phyloP scores from a whole-genome alignment of 2,888 invertebrate genomes.

The Lochmaea crataegi region DNA sequence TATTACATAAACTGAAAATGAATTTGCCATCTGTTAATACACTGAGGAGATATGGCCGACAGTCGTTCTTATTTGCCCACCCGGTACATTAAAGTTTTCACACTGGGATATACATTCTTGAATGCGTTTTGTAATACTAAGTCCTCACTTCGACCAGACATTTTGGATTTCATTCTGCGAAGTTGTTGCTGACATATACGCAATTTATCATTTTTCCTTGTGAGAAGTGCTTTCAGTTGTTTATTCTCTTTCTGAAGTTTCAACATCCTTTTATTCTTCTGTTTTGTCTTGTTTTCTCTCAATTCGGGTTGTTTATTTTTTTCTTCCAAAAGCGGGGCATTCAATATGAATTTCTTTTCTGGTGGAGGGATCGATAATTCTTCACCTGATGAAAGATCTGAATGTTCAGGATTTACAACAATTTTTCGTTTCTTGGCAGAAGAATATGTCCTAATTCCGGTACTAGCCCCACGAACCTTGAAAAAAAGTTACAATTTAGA shows the following conservation, averaged over 20 bases:
- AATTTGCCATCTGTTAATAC: too few relatives aligned
- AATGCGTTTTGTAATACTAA: constrained; percentile 1
- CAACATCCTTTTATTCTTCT: background rate
- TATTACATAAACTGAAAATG: too few relatives aligned
- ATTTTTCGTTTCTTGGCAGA: background rate
- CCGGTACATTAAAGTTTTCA: too few relatives aligned
- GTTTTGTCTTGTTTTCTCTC: background rate
- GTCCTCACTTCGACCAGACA: background rate
- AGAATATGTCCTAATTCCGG: background rate
- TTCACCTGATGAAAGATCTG: background rate
- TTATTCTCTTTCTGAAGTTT: constrained; percentile 1
- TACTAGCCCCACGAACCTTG: background rate
- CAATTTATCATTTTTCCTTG: background rate
- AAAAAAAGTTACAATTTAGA: background rate
- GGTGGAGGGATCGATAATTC: background rate
- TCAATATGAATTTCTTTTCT: background rate
- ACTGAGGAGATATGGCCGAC: too few relatives aligned
- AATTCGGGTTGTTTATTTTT: background rate
- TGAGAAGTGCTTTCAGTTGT: background rate
- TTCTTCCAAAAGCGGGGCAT: background rate
- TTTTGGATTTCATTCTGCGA: background rate
- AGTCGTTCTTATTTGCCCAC: too few relatives aligned
- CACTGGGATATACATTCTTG: too few relatives aligned
- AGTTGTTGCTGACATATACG: background rate
- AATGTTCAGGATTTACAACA: background rate